Evolutionary conservation across 2,113 vertebrate genomes (phyloP), one percentile per base, ranked within the genome.

Genomic region (Asarcornis scutulata): DNA sequence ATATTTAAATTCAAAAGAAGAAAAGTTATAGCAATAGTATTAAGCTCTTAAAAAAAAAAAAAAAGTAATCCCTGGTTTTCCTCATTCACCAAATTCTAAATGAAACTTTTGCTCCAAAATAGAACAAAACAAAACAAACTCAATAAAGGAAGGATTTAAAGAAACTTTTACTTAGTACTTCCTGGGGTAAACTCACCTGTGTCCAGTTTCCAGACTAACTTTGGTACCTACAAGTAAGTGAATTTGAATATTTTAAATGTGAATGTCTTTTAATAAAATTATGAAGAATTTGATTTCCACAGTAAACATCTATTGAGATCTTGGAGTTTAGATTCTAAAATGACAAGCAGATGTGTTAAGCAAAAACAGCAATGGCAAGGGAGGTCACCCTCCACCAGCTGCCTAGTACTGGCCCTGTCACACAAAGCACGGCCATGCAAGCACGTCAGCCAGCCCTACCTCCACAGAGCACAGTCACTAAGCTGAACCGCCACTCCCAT

Each of bases 351-450:
- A 52, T 42, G 46, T 0, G 2, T 63, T 50, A 18, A 46, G 27
- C 48, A 68, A 63, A 44, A 68, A 0, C 40, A 50, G 7, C 13
- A 50, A 48, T 15, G 5, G 23, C 22, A 50, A 56, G 7, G 20
- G 16, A 40, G 25, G 38, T 27, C 26, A 50, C 14, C 21, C 8
- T 48, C 44, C 48, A 34, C 17, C 44, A 73, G 42, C 31, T 27
- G 22, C 52, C 44, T 50, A 22, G 36, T 76, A 59, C 23, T 16
- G 13, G 48, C 10, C 17, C 10, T 38, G 68, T 5, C 0, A 0
- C 32, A 17, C 9, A 27, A 4, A 42, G 18, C 31, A 11, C 2
- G 32, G 40, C 31, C 38, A 73, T 0, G 0, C 1, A 0, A 52
- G 40, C 9, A 6, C 22, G 34, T 44, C 17, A 21, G 44, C 29